Percentiles rank a stretch among this genome's conserved stretches.
Evolutionary conservation across 2,113 vertebrate genomes (phyloP).

Genomic region (Parus major): DNA sequence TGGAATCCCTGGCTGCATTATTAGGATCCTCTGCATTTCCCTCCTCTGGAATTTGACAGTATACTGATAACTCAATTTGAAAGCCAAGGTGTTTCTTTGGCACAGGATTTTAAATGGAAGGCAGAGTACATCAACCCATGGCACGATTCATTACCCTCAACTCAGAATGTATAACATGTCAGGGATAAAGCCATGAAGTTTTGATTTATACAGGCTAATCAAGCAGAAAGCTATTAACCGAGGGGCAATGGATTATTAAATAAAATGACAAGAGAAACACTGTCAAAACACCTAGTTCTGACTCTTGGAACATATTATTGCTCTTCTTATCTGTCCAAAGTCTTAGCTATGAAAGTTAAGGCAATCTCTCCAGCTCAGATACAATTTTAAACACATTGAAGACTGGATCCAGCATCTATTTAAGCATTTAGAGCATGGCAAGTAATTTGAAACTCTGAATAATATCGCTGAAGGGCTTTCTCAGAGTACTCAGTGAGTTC

Average conservation of each 20-base stretch:
- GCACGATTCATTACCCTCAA: conserved; percentile 4
- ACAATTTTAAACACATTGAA: neutral
- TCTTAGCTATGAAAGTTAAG: neutral
- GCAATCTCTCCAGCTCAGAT: neutral
- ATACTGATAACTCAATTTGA: conserved; percentile 38
- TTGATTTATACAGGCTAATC: conserved; percentile 49
- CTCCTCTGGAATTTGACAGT: neutral
- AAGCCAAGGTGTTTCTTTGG: conserved; percentile 21
- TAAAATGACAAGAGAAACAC: conserved; percentile 29
- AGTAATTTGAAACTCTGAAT: neutral
- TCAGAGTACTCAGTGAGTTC: neutral
- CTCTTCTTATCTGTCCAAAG: neutral
- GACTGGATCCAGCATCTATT: neutral
- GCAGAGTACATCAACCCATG: neutral
- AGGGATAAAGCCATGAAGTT: neutral
- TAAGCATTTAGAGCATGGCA: neutral
- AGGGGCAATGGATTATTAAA: conserved; percentile 31
- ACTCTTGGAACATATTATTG: neutral
- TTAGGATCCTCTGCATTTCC: neutral
- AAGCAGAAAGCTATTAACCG: conserved; percentile 35
- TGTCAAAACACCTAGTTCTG: conserved; percentile 25
- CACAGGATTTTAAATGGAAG: neutral
- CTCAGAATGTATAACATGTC: neutral
- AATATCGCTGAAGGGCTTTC: neutral
- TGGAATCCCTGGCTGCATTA: neutral